Base-by-base conservation (phyloP, 1,140 invertebrate genomes). In the Cardiocondyla obscurior region DNA sequence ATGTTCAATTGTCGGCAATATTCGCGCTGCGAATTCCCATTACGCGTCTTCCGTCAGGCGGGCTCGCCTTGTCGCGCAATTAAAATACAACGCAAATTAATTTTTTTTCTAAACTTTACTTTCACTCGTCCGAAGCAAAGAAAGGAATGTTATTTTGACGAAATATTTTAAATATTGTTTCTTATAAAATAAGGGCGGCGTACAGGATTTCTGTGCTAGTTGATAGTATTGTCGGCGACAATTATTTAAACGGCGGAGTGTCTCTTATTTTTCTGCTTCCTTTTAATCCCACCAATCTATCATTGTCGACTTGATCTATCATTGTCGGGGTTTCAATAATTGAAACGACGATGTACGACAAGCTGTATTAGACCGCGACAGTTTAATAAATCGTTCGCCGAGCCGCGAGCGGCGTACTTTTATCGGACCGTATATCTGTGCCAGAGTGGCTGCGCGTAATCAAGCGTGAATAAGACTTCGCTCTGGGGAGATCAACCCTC, bases 391-490 rank as follows among this genome's bases (percentile, higher is more conserved):
- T 81, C 22, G 65, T 14, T 5, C 64, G 65, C 44, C 19, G 51
- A 70, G 33, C 36, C 51, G 42, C 19, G n/a, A 44, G 44, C 46
- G 39, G 33, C 67, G 49, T 39, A 82, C 42, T 82, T 74, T 82
- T 62, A 62, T 62, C 12, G n/a, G 22, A 62, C n/a, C 70, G 57
- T 82, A 82, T 82, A 76, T 82, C 70, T 60, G 55, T 60, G 42
- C 53, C 69, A 65, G 46, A 67, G 70, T 42, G 76, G 42, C 42
- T 72, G 73, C 51, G 60, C 42, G 70, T 72, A 74, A 74, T 82
- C 53, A 74, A 46, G 33, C 69, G 70, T 62, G 79, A 76, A 60
- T 74, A 82, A 82, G 44, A 76, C 55, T 30, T 82, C 12, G 81
- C 30, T 7, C 5, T 10, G 28, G 44, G 57, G 42, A 82, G 22